These are phyloP conservation scores for Schrankia costaestrigalis DNA, from an alignment of 2,888 invertebrate species.

Conservation along the genomic window DNA sequence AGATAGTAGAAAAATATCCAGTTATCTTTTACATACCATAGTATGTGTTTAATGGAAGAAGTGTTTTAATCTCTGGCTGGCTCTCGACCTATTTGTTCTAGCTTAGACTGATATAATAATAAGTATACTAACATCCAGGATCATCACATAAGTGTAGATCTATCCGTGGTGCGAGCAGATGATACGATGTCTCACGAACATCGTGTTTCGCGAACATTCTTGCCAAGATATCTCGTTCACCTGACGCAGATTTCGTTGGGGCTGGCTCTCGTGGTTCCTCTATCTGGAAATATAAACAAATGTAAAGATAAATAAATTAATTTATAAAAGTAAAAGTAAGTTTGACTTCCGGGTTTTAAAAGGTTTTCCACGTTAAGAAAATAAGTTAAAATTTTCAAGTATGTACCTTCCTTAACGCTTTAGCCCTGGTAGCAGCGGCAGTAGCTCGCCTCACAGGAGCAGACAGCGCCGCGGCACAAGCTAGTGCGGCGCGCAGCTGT, in stretches of 20 bases:
- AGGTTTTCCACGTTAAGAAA: too few species aligned
- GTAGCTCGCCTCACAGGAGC: conserved; percentile 89
- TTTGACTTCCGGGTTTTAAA: too few species aligned
- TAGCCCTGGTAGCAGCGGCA: conserved; percentile 88
- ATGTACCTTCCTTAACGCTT: conserved; percentile 91
- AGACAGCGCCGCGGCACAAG: conserved; percentile 92
- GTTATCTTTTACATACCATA: too few species aligned
- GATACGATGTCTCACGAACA: conserved; percentile 98
- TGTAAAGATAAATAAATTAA: not conserved
- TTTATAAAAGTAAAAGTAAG: too few species aligned
- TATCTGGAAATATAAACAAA: conserved; percentile 42
- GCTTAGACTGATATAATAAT: not conserved
- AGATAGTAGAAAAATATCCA: too few species aligned
- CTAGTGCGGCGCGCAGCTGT: conserved; percentile 95
- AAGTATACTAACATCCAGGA: conserved; percentile 84
- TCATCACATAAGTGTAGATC: conserved; percentile 99
- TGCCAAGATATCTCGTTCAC: conserved; percentile 67
- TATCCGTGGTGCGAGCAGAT: conserved; percentile 94
- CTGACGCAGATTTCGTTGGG: conserved; percentile 50
- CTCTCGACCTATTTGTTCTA: too few species aligned
- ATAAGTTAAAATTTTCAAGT: not conserved
- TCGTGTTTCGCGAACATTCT: conserved; percentile 92
- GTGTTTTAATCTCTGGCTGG: too few species aligned
- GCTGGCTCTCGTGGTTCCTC: conserved; percentile 64
- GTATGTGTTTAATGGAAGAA: too few species aligned